Evolutionary conservation across 1,140 invertebrate species (phyloP).

Genomic region (Oryctes rhinoceros): DNA sequence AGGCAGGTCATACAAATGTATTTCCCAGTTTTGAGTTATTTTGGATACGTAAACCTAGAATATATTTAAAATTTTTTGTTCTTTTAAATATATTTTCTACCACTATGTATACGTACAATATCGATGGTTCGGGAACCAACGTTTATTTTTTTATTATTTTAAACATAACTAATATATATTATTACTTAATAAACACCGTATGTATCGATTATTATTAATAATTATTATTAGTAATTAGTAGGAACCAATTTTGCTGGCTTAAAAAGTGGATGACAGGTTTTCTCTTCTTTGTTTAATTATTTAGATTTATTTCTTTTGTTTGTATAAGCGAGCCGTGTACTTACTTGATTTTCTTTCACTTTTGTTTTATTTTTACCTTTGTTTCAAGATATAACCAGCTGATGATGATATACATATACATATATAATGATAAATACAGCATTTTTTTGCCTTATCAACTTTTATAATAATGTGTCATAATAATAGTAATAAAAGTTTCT

Average conservation of each 20-base stretch:
- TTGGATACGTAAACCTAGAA: conserved; percentile 71
- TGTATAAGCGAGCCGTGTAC: conserved; percentile 46
- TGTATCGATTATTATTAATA: conserved; percentile 62
- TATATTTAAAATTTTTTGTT: conserved; percentile 60
- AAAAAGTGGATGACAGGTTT: conserved; percentile 43
- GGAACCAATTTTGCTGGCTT: conserved; percentile 62
- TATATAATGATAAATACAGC: conserved; percentile 61
- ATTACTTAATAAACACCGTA: conserved; percentile 61
- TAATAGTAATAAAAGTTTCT: conserved; percentile 60
- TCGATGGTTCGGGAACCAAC: conserved; percentile 58
- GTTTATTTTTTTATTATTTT: conserved; percentile 50
- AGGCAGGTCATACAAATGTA: conserved; percentile 71
- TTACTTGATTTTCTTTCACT: conserved; percentile 5
- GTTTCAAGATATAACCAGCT: conserved; percentile 52
- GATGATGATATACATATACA: conserved; percentile 62
- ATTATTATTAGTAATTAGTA: conserved; percentile 62
- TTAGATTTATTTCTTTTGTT: conserved; percentile 30
- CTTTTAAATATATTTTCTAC: conserved; percentile 61
- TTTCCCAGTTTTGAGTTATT: conserved; percentile 75
- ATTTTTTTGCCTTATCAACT: conserved; percentile 58
- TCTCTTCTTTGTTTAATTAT: conserved; percentile 40
- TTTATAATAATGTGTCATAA: conserved; percentile 55
- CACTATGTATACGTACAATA: conserved; percentile 62
- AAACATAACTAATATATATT: conserved; percentile 61
- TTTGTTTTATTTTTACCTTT: conserved; percentile 11